phyloP scores from a whole-genome alignment of 92 coral and sea anemone species.

The Zoanthus sansibaricus region DNA sequence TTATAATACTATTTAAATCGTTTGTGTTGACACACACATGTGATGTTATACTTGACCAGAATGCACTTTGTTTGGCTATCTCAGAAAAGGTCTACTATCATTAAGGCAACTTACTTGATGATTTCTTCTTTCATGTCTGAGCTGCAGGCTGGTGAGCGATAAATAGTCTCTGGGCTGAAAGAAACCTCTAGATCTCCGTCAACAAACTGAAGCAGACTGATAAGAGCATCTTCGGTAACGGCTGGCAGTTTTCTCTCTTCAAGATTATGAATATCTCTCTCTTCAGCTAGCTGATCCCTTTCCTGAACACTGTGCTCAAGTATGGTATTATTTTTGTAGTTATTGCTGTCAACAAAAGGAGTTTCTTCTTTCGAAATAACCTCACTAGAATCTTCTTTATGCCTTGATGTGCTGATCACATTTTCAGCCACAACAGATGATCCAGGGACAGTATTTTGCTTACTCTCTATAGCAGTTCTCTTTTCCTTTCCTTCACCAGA shows the following conservation, averaged over 20 bases:
- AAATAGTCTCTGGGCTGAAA: conserved; percentile 81
- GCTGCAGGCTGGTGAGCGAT: conserved; percentile 76
- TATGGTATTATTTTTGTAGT: neutral
- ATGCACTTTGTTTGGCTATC: no score
- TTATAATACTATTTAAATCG: no score
- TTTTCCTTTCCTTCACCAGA: neutral
- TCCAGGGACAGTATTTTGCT: neutral
- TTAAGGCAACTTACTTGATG: conserved; percentile 60
- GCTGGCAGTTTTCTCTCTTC: conserved; percentile 36
- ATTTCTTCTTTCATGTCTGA: conserved; percentile 75
- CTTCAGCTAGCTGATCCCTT: neutral
- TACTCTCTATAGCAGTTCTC: neutral
- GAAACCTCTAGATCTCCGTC: conserved; percentile 91
- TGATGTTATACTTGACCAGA: no score
- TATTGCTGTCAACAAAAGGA: neutral
- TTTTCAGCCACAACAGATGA: neutral
- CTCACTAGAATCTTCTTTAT: neutral
- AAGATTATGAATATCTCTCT: neutral
- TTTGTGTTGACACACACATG: no score
- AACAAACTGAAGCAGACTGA: conserved; percentile 68
- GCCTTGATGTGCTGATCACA: neutral
- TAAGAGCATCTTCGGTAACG: conserved; percentile 62
- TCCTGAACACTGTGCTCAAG: neutral
- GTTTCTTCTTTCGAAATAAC: no score
- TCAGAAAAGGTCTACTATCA: no score